Evolutionary conservation across 2,113 vertebrate genomes (phyloP).

Genomic region (Martes martes): DNA sequence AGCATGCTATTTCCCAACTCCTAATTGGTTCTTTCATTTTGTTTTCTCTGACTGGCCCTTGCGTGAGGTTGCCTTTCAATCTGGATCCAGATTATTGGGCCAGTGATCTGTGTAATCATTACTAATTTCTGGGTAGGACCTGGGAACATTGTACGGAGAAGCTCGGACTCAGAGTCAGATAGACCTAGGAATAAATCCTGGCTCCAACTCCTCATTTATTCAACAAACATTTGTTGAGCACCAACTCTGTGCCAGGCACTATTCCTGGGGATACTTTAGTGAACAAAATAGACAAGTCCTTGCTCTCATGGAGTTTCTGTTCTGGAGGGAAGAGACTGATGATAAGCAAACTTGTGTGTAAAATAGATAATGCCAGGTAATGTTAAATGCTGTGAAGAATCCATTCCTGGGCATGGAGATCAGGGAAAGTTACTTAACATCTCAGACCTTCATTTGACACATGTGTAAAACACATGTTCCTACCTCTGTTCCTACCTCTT

Average conservation of each 20-base stretch:
- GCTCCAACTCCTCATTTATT: not conserved
- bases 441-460: not conserved
- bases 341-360: not conserved
- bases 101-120: not conserved
- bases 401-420: not conserved
- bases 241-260: not conserved
- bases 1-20: not conserved
- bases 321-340: not conserved
- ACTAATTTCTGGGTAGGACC: not conserved
- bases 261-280: not conserved
- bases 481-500: not conserved
- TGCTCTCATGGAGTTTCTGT: not conserved
- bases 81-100: not conserved
- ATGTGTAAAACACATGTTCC: not conserved
- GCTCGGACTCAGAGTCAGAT: not conserved
- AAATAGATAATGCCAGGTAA: not conserved
- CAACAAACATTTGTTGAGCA: not conserved
- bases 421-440: not conserved
- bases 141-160: not conserved
- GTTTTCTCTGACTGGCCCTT: slow-evolving; percentile 6
- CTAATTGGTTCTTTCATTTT: not conserved
- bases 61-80: not conserved
- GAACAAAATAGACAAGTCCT: not conserved
- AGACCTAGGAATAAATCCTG: not conserved
- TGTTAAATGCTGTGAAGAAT: not conserved